A percentile compares a stretch with the other conserved stretches of the same genome.
phyloP scores from a whole-genome alignment of 2,888 invertebrate genomes.

The Hesperia comma region DNA sequence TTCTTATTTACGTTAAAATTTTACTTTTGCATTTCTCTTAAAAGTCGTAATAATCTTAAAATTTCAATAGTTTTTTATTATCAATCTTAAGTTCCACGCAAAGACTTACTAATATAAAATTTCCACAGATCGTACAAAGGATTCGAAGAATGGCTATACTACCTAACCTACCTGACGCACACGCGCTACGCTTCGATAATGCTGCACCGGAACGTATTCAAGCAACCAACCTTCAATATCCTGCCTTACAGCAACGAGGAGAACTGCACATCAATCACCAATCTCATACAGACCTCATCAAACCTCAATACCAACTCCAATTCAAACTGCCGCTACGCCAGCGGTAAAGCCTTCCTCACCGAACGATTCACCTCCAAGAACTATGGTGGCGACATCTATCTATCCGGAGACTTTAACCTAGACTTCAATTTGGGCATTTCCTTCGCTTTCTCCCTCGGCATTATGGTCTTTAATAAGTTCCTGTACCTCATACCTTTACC shows the following conservation, averaged over 20 bases:
- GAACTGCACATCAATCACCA: conserved; percentile 83
- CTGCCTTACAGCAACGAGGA: conserved; percentile 78
- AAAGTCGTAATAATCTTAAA: too few species aligned
- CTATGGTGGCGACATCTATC: conserved; percentile 81
- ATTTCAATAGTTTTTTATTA: too few species aligned
- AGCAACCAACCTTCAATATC: conserved; percentile 80
- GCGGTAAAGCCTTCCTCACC: conserved; percentile 88
- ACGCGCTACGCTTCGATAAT: conserved; percentile 91
- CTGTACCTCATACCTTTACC: conserved; percentile 94
- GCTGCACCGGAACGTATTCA: conserved; percentile 89
- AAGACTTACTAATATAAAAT: too few species aligned
- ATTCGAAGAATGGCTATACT: conserved; percentile 91
- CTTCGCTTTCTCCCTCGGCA: conserved; percentile 91
- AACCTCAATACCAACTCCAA: conserved; percentile 78
- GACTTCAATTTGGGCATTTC: conserved; percentile 92
- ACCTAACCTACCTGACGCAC: conserved; percentile 91
- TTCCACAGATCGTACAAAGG: conserved; percentile 89
- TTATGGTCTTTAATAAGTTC: conserved; percentile 92
- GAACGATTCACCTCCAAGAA: conserved; percentile 87
- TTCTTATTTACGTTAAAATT: too few species aligned
- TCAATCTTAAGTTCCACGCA: too few species aligned
- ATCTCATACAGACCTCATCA: conserved; percentile 81
- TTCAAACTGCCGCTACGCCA: conserved; percentile 87
- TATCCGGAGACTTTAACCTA: conserved; percentile 85
- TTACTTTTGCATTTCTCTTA: too few species aligned